A percentile compares a stretch with the other conserved stretches of the same genome.
Conservation (phyloP, 1,140 invertebrate species). For the Wasmannia auropunctata region DNA sequence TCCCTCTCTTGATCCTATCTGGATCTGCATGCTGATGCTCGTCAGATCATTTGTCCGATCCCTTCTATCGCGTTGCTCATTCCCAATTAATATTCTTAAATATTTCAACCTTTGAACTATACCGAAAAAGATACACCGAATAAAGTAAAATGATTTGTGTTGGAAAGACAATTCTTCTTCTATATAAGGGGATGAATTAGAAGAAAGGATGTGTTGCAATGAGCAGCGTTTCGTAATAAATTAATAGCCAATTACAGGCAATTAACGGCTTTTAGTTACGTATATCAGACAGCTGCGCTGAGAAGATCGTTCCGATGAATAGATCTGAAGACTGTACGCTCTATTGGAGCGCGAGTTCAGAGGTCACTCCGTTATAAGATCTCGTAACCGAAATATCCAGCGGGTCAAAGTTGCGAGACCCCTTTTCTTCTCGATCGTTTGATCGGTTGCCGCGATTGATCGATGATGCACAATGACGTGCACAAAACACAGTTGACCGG, state of each 20-base stretch:
- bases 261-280: background rate
- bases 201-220: background rate
- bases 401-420: background rate
- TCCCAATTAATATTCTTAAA: constrained; percentile 38
- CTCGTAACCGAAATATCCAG: background rate
- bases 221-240: background rate
- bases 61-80: background rate
- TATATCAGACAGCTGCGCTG: background rate
- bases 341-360: background rate
- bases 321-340: background rate
- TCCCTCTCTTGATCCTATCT: constrained; percentile 55
- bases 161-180: background rate
- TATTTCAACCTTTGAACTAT: background rate
- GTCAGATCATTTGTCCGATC: constrained; percentile 53
- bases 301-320: background rate
- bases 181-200: background rate
- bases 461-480: constrained; percentile 63
- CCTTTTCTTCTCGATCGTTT: constrained; percentile 34
- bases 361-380: background rate
- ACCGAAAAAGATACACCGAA: background rate
- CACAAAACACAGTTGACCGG: constrained; percentile 61
- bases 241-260: background rate
- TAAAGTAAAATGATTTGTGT: background rate
- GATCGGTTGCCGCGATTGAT: background rate
- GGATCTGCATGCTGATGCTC: constrained; percentile 39